Percentiles rank a stretch among this genome's conserved stretches.
Evolutionary conservation across 1,140 invertebrate species (phyloP).

Genomic region (Sitophilus oryzae): DNA sequence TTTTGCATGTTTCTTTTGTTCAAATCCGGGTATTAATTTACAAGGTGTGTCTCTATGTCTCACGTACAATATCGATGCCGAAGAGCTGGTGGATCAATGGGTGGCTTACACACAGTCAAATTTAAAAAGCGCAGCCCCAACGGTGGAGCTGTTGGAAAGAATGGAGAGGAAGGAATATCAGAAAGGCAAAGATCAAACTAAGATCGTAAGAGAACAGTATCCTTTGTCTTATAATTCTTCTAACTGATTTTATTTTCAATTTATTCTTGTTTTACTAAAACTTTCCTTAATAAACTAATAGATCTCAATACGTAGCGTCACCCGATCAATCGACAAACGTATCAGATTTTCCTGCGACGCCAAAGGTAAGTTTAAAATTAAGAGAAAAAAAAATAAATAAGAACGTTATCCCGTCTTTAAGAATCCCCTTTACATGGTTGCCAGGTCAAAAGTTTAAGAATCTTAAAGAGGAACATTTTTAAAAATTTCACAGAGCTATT

Average conservation of each 20-base stretch:
- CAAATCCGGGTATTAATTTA: constrained; percentile 20
- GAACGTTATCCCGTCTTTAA: too few species aligned
- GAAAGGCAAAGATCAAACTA: constrained; percentile 34
- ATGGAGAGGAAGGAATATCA: constrained; percentile 59
- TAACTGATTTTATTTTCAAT: too few species aligned
- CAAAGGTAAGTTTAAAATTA: constrained; percentile 23
- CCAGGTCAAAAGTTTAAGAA: too few species aligned
- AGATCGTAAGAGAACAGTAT: constrained; percentile 1
- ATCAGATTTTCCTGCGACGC: constrained; percentile 1
- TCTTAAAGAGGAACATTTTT: too few species aligned
- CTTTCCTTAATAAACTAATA: constrained; percentile 14
- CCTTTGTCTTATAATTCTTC: constrained; percentile 3
- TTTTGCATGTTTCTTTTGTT: constrained; percentile 1
- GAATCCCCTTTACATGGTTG: too few species aligned
- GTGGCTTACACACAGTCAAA: constrained; percentile 58
- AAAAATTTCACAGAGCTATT: too few species aligned
- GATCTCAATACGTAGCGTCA: background rate
- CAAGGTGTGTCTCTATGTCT: constrained; percentile 54
- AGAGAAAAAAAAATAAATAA: too few species aligned
- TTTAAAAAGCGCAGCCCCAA: constrained; percentile 53
- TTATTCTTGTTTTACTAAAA: too few species aligned
- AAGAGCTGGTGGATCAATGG: constrained; percentile 62
- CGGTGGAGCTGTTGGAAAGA: constrained; percentile 49
- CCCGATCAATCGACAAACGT: background rate
- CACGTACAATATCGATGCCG: constrained; percentile 51